These are phyloP conservation scores for Lacerta agilis DNA, from an alignment of 2,797 vertebrate species.

Conservation along the genomic window DNA sequence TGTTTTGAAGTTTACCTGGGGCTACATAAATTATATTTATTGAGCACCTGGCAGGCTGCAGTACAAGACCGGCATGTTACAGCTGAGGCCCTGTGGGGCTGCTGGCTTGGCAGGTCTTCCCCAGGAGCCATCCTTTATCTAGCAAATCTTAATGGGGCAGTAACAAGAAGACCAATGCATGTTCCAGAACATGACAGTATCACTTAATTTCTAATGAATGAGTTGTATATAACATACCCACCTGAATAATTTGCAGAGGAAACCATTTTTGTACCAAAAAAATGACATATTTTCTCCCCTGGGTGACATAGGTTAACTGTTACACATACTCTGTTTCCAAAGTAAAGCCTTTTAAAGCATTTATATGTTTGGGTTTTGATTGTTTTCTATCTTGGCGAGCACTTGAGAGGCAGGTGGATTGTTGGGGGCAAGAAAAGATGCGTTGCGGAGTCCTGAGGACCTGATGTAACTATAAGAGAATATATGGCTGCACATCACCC, in stretches of 20 bases:
- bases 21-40: not conserved
- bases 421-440: not conserved
- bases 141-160: not conserved
- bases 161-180: no score
- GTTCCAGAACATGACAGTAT: no score
- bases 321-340: not conserved
- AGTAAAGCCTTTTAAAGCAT: not conserved
- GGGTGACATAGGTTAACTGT: not conserved
- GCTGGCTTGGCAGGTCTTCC: not conserved
- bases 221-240: not conserved
- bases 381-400: not conserved
- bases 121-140: not conserved
- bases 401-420: not conserved
- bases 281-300: not conserved
- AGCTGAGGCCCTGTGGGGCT: not conserved
- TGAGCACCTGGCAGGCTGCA: not conserved
- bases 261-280: not conserved
- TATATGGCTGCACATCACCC: not conserved
- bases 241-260: not conserved
- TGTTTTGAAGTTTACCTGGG: not conserved
- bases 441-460: not conserved
- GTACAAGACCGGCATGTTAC: not conserved
- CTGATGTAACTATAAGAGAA: not conserved
- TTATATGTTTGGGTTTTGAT: not conserved
- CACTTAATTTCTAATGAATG: not conserved